Percentiles rank a stretch among this genome's conserved stretches.
Evolutionary conservation across 2,888 invertebrate genomes (phyloP).

Genomic region (Taphrorychus bicolor): DNA sequence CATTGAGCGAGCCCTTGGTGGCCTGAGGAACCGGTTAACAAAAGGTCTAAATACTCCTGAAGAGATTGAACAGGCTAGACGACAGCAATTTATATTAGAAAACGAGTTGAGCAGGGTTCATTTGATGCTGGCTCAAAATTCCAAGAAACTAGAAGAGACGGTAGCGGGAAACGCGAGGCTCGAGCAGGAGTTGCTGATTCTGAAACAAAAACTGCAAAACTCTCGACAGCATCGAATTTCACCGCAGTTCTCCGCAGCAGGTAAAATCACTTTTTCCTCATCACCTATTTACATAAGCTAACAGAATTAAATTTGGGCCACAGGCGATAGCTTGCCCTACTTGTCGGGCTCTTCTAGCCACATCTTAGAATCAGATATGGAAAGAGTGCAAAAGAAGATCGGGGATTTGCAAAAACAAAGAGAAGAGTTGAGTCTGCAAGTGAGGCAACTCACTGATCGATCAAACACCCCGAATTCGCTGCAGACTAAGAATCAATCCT

Average conservation of each 20-base stretch:
- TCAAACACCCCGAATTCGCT: conserved; percentile 68
- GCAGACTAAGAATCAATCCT: conserved; percentile 61
- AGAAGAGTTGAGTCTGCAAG: conserved; percentile 85
- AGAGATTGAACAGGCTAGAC: conserved; percentile 71
- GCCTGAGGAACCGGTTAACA: conserved; percentile 70
- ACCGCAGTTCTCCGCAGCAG: conserved; percentile 58
- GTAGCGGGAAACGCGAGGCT: conserved; percentile 88
- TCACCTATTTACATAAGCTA: neutral
- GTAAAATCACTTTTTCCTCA: conserved; percentile 42
- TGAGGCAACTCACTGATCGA: conserved; percentile 83
- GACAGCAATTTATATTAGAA: conserved; percentile 75
- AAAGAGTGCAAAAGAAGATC: conserved; percentile 83
- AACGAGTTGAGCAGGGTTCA: conserved; percentile 84
- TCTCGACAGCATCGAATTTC: conserved; percentile 65
- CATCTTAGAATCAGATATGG: conserved; percentile 79
- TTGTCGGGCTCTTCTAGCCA: conserved; percentile 64
- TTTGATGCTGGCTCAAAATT: conserved; percentile 87
- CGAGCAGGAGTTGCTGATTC: conserved; percentile 84
- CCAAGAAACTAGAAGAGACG: conserved; percentile 92
- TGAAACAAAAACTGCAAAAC: conserved; percentile 83
- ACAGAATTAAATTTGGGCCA: conserved; percentile 15
- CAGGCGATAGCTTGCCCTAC: conserved; percentile 60
- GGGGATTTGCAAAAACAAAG: conserved; percentile 86
- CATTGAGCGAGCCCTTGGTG: conserved; percentile 72
- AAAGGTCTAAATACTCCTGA: conserved; percentile 68